These are phyloP conservation scores for Diplolepis rosae DNA, from an alignment of 2,888 invertebrate species.

Conservation along the genomic window DNA sequence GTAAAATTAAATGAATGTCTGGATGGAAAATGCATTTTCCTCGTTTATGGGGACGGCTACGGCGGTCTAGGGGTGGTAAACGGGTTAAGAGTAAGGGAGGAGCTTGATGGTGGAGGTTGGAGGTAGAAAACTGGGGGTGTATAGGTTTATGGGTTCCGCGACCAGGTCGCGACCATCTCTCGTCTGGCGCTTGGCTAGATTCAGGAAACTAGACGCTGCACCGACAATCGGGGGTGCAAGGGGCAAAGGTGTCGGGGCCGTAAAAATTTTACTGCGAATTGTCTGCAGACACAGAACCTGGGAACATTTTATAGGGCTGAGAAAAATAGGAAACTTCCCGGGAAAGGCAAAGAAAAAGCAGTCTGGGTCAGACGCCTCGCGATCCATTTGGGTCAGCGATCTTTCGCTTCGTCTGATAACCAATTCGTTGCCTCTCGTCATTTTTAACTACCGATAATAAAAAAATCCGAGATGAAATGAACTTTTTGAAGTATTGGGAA, in stretches of 20 bases:
- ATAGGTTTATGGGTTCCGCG: slow-evolving; percentile 70
- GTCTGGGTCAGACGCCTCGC: slow-evolving; percentile 66
- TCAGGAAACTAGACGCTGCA: slow-evolving; percentile 41
- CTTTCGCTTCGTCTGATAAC: slow-evolving; percentile 28
- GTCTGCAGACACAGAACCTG: slow-evolving; percentile 69
- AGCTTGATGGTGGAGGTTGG: slow-evolving; percentile 47
- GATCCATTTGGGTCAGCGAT: slow-evolving; percentile 58
- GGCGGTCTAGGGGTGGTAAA: slow-evolving; percentile 33
- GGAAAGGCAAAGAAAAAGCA: slow-evolving; percentile 64
- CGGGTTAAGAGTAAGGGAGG: slow-evolving; percentile 52
- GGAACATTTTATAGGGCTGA: slow-evolving; percentile 68
- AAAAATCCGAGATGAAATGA: neutral
- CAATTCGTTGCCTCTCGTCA: slow-evolving; percentile 12
- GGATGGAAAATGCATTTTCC: slow-evolving; percentile 51
- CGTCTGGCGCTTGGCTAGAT: slow-evolving; percentile 62
- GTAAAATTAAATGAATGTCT: slow-evolving; percentile 52
- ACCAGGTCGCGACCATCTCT: slow-evolving; percentile 60
- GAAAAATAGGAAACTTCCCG: slow-evolving; percentile 70
- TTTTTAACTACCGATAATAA: slow-evolving; percentile 21
- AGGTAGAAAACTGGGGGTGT: slow-evolving; percentile 53
- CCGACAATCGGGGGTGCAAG: slow-evolving; percentile 50
- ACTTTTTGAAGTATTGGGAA: neutral
- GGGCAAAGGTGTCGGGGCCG: slow-evolving; percentile 54
- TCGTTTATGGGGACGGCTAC: slow-evolving; percentile 39
- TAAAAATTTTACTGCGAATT: slow-evolving; percentile 74